Percentiles rank a stretch among this genome's conserved stretches.
These are phyloP conservation scores for Tachysurus fulvidraco DNA, from an alignment of 2,113 vertebrate species.

Conservation along the genomic window DNA sequence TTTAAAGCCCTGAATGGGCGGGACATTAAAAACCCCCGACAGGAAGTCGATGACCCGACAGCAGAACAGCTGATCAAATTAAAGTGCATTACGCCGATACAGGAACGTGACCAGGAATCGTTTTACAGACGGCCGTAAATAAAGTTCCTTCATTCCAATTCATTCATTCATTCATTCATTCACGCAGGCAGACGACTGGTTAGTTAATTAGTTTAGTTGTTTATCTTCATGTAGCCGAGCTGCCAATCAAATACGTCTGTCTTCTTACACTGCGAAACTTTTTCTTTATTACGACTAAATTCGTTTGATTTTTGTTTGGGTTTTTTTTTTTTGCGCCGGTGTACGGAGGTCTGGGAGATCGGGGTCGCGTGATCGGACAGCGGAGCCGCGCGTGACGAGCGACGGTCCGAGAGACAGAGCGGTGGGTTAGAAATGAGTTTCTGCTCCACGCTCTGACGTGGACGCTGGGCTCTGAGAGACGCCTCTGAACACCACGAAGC, in stretches of 20 bases:
- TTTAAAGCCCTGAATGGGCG: slow-evolving; percentile 43
- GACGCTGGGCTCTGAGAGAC: too few species aligned
- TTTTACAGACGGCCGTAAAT: neutral
- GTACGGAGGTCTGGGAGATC: too few species aligned
- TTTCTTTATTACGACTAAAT: too few species aligned
- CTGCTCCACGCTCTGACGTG: too few species aligned
- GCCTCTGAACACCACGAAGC: neutral
- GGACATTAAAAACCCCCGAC: slow-evolving; percentile 43
- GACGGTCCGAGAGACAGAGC: neutral
- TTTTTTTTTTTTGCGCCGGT: too few species aligned
- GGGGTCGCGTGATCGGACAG: neutral
- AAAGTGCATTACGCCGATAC: neutral
- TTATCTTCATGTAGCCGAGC: neutral
- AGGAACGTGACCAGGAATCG: neutral
- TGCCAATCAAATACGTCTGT: neutral
- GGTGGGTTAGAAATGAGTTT: neutral
- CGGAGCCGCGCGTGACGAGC: neutral
- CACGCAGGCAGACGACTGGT: too few species aligned
- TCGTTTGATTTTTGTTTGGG: too few species aligned
- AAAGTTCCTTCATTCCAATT: neutral
- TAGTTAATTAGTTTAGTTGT: too few species aligned
- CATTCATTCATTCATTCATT: too few species aligned
- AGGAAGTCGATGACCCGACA: neutral
- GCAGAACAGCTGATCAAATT: neutral
- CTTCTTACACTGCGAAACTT: too few species aligned